Evolutionary conservation across 2,113 vertebrate genomes (phyloP).

Genomic region (Lethenteron camtschaticum): DNA sequence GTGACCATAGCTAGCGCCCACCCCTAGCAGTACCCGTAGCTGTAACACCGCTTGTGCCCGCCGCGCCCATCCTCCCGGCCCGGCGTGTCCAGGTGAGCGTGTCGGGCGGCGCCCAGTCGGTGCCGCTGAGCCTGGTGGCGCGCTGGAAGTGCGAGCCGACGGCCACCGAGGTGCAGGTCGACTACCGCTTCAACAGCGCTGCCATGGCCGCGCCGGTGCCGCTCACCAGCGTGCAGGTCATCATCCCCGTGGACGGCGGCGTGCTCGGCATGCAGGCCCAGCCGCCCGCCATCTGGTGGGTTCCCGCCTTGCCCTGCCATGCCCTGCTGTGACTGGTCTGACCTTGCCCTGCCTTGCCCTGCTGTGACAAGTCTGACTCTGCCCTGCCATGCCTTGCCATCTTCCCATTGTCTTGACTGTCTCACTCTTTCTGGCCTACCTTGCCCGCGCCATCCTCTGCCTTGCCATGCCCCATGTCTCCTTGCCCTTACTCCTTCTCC

Average conservation of each 20-base stretch:
- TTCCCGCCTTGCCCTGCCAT: neutral
- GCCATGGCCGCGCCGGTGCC: constrained; percentile 47
- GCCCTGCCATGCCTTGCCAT: neutral
- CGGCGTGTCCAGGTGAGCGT: too few relatives aligned
- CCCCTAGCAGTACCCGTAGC: too few relatives aligned
- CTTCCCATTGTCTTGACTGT: constrained; percentile 5
- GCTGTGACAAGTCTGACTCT: constrained; percentile 1
- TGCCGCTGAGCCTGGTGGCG: constrained; percentile 74
- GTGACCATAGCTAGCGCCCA: too few relatives aligned
- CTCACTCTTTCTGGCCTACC: neutral
- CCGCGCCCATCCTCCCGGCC: too few relatives aligned
- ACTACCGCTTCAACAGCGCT: constrained; percentile 82
- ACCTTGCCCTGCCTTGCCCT: neutral
- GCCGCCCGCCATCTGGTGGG: constrained; percentile 63
- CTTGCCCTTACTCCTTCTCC: too few relatives aligned
- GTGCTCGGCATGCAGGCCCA: constrained; percentile 75
- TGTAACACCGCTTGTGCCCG: too few relatives aligned
- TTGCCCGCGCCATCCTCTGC: neutral
- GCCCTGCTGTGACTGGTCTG: too few relatives aligned
- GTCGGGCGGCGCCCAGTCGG: constrained; percentile 53
- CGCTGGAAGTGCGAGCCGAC: constrained; percentile 68
- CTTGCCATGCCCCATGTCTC: neutral
- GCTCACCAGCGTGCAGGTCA: constrained; percentile 57
- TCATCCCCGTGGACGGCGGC: constrained; percentile 68
- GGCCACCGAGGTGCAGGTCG: constrained; percentile 73